Evolutionary conservation across 2,113 vertebrate species (phyloP).

Genomic region (Scatophagus argus): DNA sequence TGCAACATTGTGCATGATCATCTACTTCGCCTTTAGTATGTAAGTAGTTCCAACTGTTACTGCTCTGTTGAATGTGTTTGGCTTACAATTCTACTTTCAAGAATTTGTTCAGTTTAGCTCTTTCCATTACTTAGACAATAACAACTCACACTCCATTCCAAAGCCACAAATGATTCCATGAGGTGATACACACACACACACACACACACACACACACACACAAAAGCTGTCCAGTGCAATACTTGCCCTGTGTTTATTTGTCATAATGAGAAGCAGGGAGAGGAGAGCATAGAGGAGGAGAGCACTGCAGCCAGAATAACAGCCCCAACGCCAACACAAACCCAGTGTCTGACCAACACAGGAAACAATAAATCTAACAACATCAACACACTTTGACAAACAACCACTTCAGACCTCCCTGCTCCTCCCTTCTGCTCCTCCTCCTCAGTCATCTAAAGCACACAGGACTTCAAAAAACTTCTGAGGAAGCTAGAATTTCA

Average conservation of each 20-base stretch:
- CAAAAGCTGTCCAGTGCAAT: conserved; percentile 50
- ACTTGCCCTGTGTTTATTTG: conserved; percentile 76
- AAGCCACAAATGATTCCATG: conserved; percentile 49
- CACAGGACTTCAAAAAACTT: conserved; percentile 49
- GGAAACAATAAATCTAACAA: conserved; percentile 87
- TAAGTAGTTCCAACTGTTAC: conserved; percentile 52
- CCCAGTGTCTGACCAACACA: conserved; percentile 78
- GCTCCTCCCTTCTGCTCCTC: conserved; percentile 70
- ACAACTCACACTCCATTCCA: conserved; percentile 33
- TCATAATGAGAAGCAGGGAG: conserved; percentile 82
- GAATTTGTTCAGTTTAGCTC: conserved; percentile 44
- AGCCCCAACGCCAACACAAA: conserved; percentile 83
- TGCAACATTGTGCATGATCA: conserved; percentile 31
- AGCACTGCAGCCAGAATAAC: conserved; percentile 80
- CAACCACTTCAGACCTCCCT: conserved; percentile 79
- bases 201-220: conserved; percentile 12
- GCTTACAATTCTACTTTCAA: conserved; percentile 43
- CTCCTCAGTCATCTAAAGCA: conserved; percentile 46
- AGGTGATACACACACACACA: conserved; percentile 4
- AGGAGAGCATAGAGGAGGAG: conserved; percentile 61
- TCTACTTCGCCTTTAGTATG: conserved; percentile 17
- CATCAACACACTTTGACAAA: conserved; percentile 83
- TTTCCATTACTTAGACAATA: conserved; percentile 55
- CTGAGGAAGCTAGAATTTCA: conserved; percentile 49
- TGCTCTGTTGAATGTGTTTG: conserved; percentile 31